A percentile compares a stretch with the other conserved stretches of the same genome.
These are phyloP conservation scores for Otus sunia DNA, from an alignment of 2,113 vertebrate genomes.

Conservation along the genomic window DNA sequence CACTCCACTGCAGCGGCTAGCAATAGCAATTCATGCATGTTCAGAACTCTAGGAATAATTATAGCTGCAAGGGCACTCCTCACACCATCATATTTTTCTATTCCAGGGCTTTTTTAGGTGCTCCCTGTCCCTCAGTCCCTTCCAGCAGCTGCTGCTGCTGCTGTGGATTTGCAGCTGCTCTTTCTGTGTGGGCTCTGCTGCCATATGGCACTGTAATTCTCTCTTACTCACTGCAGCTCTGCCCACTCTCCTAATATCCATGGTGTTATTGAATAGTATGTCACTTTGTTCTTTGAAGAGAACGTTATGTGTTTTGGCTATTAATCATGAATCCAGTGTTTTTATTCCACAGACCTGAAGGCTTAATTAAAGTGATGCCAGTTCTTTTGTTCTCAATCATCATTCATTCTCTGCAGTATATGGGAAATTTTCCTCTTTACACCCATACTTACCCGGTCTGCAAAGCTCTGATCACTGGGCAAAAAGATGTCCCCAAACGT, in stretches of 20 bases:
- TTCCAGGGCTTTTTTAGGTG: background rate
- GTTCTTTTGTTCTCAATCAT: background rate
- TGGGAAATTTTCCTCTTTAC: background rate
- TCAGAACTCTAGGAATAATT: background rate
- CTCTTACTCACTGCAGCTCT: background rate
- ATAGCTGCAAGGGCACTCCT: background rate
- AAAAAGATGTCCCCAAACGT: background rate
- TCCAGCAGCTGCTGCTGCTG: background rate
- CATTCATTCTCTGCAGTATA: background rate
- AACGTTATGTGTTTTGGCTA: background rate
- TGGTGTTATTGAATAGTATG: background rate
- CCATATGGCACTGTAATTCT: conserved; percentile 3
- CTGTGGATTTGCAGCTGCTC: background rate
- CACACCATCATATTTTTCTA: background rate
- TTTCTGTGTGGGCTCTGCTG: background rate
- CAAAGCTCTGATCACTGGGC: background rate
- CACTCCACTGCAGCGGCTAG: background rate
- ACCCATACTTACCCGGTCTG: background rate
- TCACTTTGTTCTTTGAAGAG: background rate
- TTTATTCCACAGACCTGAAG: background rate
- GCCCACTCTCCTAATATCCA: background rate
- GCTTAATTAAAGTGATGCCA: background rate
- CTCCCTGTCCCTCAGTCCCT: background rate
- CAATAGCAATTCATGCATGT: background rate
- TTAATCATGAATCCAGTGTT: background rate